Evolutionary conservation across 2,888 invertebrate genomes (phyloP), one percentile per base, ranked within the genome.

Genomic region (Fragum whitleyi): DNA sequence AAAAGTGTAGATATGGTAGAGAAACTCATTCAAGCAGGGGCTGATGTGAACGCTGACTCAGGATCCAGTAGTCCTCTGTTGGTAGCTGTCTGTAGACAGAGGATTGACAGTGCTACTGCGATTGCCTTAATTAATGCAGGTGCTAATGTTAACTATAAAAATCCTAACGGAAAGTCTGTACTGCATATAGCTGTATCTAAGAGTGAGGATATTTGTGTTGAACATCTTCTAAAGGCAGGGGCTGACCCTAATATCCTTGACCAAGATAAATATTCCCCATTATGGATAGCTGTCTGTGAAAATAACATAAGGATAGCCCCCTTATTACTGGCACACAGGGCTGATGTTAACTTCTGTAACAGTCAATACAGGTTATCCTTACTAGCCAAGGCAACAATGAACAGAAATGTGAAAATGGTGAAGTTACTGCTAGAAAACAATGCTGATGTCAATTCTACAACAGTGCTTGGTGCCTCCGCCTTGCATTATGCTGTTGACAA

Each of bases 221-320:
- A 87, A 59, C 83, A 90, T 74, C 79, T 92, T 57, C 79, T 92
- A 11, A 73, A 81, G 69, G 86, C 83, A n/a, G 88, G 89, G 5
- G 91, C 91, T 16, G 87, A 91, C 59, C 87, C 90, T 5, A 90
- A 91, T 73, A 72, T 77, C 1, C 59, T 77, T 47, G 92, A 92
- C 84, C 79, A 73, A 59, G 80, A 87, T 39, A 89, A 89, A 0
- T 87, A 90, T 62, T 91, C 91, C 2, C 91, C 93, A 2, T 81
- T 93, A 23, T 90, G 92, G 88, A 83, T 92, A 39, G 92, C 93
- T 16, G 90, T 91, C 3, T 81, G 83, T 73, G 90, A 91, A 73
- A 89, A 91, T 59, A 90, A 90, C 77, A 86, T 88, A 7, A 87
- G 79, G 59, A 87, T 91, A 51, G 88, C 89, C 2, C 87, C 87